Evolutionary conservation across 2,797 vertebrate genomes (phyloP).

Genomic region (Acanthiza pusilla): DNA sequence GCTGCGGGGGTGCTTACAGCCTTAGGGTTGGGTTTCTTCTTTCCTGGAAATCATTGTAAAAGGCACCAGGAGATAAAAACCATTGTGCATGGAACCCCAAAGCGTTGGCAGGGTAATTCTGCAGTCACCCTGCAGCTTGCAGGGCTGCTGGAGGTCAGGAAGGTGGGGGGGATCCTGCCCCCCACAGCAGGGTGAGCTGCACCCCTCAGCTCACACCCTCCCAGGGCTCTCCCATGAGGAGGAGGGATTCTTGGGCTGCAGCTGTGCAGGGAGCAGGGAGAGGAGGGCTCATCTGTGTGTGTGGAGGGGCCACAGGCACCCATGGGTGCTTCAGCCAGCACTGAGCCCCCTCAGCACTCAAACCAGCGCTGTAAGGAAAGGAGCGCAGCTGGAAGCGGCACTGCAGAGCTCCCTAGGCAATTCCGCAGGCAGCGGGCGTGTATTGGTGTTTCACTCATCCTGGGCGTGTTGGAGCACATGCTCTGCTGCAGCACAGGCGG

Average conservation of each 20-base stretch:
- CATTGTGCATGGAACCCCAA: background rate
- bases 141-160: background rate
- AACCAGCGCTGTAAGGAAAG: background rate
- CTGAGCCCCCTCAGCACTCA: fast-evolving
- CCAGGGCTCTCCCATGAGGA: background rate
- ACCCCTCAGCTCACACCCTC: background rate
- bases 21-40: background rate
- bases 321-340: background rate
- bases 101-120: background rate
- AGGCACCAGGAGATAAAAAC: background rate
- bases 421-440: background rate
- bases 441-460: background rate
- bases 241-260: background rate
- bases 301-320: background rate
- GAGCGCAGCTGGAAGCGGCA: background rate
- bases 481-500: fast-evolving
- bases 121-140: background rate
- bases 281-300: background rate
- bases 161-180: fast-evolving
- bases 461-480: background rate
- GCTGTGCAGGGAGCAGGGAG: background rate
- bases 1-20: background rate
- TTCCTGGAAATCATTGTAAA: background rate
- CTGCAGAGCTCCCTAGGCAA: background rate
- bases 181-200: background rate